Evolutionary conservation across 2,113 vertebrate genomes (phyloP).

Genomic region (Rhinoptilus africanus): DNA sequence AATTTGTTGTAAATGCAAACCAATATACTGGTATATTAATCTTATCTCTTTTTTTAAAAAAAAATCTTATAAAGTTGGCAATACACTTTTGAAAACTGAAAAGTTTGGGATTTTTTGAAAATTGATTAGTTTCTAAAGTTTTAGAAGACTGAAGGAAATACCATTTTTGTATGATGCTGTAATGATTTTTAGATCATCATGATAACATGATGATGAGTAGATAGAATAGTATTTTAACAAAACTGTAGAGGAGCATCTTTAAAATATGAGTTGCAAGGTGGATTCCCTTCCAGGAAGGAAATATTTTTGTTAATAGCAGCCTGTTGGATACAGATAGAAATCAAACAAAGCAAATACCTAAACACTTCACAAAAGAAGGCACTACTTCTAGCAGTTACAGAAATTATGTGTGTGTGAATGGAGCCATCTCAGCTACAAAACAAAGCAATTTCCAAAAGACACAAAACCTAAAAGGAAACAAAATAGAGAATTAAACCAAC

Average conservation of each 20-base stretch:
- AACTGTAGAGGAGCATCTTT: not conserved
- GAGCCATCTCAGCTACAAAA: not conserved
- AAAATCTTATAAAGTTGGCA: not conserved
- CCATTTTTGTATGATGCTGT: not conserved
- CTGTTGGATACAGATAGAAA: not conserved
- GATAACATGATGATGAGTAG: not conserved
- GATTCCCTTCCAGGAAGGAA: not conserved
- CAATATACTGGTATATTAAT: not conserved
- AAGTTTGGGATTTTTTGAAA: not conserved
- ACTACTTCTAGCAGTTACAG: not conserved
- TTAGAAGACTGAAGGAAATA: not conserved
- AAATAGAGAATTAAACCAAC: not conserved
- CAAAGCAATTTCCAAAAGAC: not conserved
- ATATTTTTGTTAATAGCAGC: not conserved
- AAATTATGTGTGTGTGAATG: not conserved
- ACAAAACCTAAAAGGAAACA: not conserved
- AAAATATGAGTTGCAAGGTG: rapidly evolving
- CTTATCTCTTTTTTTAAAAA: not conserved
- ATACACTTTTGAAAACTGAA: not conserved
- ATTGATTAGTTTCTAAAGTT: not conserved
- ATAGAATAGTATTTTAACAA: not conserved
- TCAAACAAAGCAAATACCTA: not conserved
- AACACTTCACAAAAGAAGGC: not conserved
- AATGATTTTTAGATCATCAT: not conserved
- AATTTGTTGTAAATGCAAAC: not conserved